Base-by-base conservation (phyloP, 2,797 vertebrate genomes). In the Champsocephalus esox region DNA sequence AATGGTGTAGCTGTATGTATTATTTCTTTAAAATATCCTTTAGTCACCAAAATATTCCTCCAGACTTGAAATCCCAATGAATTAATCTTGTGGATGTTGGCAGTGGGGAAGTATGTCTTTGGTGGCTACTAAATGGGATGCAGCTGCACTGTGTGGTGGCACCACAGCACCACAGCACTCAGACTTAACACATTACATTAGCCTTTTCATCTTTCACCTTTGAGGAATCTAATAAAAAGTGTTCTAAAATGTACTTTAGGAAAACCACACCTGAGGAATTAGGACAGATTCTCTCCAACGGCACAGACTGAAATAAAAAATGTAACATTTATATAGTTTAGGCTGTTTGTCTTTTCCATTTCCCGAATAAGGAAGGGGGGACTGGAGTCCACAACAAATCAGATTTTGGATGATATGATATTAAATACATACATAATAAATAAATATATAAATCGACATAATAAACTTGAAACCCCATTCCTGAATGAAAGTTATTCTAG, bases 41-140 rank as follows among this genome's bases (percentile, higher is more conserved):
- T 43, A 73, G 19, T 24, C 63, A 67, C 32, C 32, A 65, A 16
- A 65, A 71, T 72, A 49, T 57, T 64, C 64, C 59, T 64, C 44
- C 50, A 24, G 6, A 34, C 46, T 67, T 62, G n/a, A 38, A 67
- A 69, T 69, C 38, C 3, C 65, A 60, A 3, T 70, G 54, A 75
- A 73, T 14, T 50, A 17, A 56, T 49, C 50, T 38, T 1, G 19
- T 57, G 46, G 56, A 44, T 48, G 56, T 16, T 45, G 60, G 66
- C 64, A 17, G 75, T 50, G 73, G 70, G 73, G 84, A 89, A 80
- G 66, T 55, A 77, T 79, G 83, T 87, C 86, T 85, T 89, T 86
- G 86, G 81, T 90, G 91, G 88, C 70, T 60, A 51, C 56, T 70
- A 61, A 70, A 68, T 86, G 70, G 86, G 93, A 87, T 87, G 38